Conservation (phyloP, 2,113 vertebrate species). For the Euleptes europaea region DNA sequence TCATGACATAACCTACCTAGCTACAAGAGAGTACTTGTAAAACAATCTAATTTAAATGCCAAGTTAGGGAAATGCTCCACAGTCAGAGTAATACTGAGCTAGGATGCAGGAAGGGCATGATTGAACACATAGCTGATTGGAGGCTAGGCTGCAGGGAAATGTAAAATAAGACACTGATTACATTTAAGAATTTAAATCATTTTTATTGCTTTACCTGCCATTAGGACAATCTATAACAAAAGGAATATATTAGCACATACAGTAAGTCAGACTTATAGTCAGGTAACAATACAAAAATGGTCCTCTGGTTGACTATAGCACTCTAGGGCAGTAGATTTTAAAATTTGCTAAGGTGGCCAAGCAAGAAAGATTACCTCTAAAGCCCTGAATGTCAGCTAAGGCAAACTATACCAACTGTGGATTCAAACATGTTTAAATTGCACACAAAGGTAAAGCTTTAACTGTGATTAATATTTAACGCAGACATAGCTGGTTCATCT, state of each 20-base stretch:
- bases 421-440: slow-evolving; percentile 72
- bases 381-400: slow-evolving; percentile 83
- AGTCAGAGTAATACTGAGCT: neutral
- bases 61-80: neutral
- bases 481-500: slow-evolving; percentile 74
- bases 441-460: slow-evolving; percentile 79
- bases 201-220: slow-evolving; percentile 98
- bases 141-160: neutral
- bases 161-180: slow-evolving; percentile 60
- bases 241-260: slow-evolving; percentile 92
- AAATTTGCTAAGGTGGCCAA: slow-evolving; percentile 76
- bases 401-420: slow-evolving; percentile 82
- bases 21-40: neutral
- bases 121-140: slow-evolving; percentile 22
- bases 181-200: slow-evolving; percentile 85
- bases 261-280: slow-evolving; percentile 88
- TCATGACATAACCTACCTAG: neutral
- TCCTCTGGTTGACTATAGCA: slow-evolving; percentile 86
- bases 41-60: neutral
- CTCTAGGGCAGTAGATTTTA: slow-evolving; percentile 75
- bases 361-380: slow-evolving; percentile 71
- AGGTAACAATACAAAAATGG: slow-evolving; percentile 91
- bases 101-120: neutral
- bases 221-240: slow-evolving; percentile 97
- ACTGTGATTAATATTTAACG: slow-evolving; percentile 76